A percentile compares a stretch with the other conserved stretches of the same genome.
These are phyloP conservation scores for Himalopsyche japonica DNA, from an alignment of 2,888 invertebrate species.

Conservation along the genomic window DNA sequence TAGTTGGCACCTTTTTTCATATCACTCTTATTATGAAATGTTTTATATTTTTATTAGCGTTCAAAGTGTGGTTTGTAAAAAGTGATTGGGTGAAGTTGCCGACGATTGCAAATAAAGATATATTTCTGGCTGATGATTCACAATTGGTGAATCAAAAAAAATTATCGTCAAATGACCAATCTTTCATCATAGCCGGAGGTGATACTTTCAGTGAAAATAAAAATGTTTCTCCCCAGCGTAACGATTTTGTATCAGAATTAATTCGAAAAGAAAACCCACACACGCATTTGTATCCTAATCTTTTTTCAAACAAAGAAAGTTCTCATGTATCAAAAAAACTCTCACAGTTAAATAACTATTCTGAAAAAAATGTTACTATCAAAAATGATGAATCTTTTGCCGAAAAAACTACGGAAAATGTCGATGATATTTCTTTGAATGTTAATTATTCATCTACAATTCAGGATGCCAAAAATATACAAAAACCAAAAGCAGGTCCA, in stretches of 20 bases:
- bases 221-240: not conserved
- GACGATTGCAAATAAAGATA: not conserved
- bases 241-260: not conserved
- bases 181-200: not conserved
- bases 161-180: not conserved
- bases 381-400: not conserved
- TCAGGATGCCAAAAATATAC: slow-evolving; percentile 16
- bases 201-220: not conserved
- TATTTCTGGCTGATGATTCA: not conserved
- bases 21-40: slow-evolving; percentile 3
- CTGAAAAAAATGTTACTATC: not conserved
- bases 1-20: not conserved
- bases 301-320: not conserved
- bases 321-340: slow-evolving; percentile 1
- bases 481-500: slow-evolving; percentile 45
- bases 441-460: not conserved
- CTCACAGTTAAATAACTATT: not conserved
- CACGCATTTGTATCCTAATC: not conserved
- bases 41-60: not conserved
- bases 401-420: not conserved
- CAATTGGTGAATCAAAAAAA: not conserved
- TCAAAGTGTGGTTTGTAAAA: not conserved
- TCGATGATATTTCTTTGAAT: not conserved
- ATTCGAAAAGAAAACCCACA: not conserved
- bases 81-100: slow-evolving; percentile 14